A percentile compares a stretch with the other conserved stretches of the same genome.
Evolutionary conservation across 2,888 invertebrate species (phyloP).

Genomic region (Nezara viridula): DNA sequence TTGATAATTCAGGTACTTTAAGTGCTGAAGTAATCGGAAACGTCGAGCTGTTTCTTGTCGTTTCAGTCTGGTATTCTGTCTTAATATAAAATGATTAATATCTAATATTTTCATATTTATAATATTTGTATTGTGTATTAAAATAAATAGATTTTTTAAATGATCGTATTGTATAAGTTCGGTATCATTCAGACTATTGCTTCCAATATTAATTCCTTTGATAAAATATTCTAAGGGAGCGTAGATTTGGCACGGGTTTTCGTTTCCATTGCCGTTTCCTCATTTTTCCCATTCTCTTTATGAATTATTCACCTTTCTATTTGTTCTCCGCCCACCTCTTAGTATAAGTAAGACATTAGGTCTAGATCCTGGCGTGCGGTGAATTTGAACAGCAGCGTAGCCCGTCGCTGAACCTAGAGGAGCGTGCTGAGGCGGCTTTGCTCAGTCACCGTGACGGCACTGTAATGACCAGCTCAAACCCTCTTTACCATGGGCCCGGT

Average conservation of each 20-base stretch:
- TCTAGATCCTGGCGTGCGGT: background rate
- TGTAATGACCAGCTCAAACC: slow-evolving; percentile 4
- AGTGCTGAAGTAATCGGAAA: too few relatives aligned
- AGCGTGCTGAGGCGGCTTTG: slow-evolving; percentile 25
- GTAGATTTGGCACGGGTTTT: background rate
- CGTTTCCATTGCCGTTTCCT: background rate
- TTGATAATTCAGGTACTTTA: too few relatives aligned
- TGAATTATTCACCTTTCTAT: slow-evolving; percentile 24
- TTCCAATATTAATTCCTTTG: too few relatives aligned
- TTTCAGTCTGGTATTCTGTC: too few relatives aligned
- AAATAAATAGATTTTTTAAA: too few relatives aligned
- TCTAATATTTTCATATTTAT: too few relatives aligned
- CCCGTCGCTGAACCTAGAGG: background rate
- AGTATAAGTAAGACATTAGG: slow-evolving; percentile 19
- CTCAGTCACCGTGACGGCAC: slow-evolving; percentile 26
- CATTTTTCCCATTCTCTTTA: slow-evolving; percentile 29
- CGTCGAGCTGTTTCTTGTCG: too few relatives aligned
- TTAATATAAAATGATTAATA: too few relatives aligned
- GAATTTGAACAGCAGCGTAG: background rate
- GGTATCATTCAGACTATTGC: too few relatives aligned
- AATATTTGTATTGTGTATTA: too few relatives aligned
- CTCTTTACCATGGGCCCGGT: background rate
- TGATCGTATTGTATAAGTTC: too few relatives aligned
- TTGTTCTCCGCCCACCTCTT: background rate
- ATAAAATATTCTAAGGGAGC: background rate